Base-by-base conservation (phyloP, 2,888 invertebrate genomes). In the Chrysopilus asiliformis region DNA sequence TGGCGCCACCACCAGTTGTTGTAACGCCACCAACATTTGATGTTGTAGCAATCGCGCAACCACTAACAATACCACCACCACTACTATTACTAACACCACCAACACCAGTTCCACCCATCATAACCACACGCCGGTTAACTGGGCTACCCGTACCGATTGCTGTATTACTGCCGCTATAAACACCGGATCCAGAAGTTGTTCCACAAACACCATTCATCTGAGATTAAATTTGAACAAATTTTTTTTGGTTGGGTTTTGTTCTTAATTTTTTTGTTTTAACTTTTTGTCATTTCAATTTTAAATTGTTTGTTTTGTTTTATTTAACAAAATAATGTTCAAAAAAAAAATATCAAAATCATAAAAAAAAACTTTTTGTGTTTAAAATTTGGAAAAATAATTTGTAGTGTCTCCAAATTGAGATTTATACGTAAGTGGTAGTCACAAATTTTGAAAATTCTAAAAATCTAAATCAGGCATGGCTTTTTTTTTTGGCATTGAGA, bases 151-250 rank as follows among this genome's bases (percentile, higher is more conserved):
- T 49, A 49, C 49, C 49, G 45, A 49, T 49, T 47, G 49, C 47
- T 47, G 49, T 45, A 44, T 49, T 49, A 49, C 49, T 49, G 44
- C 49, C 49, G 38, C 47, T 49, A 46, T 49, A 49, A 46, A 49
- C 46, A 47, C 49, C 49, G 28, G 38, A 34, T 36, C 38, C 38
- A 32, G 43, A 40, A 45, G 44, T 34, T 40, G 42, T 36, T 41
- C 42, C 44, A 39, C 47, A 47, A 29, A 47, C 41, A 45, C 47
- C 47, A 41, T 47, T 47, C 44, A 47, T 47, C 47, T 47, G 44
- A 41, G 43, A 43, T 45, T 43, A 44, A 44, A 44, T 44, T 43
- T 43, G 43, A 43, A 43, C 38, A 43, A 43, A 32, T 30, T 39
- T 25, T 39, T 34, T 39, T 33, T 18, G n/a, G n/a, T n/a, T n/a